These are phyloP conservation scores for Tetragonula carbonaria DNA, from an alignment of 2,888 invertebrate species.

Conservation along the genomic window DNA sequence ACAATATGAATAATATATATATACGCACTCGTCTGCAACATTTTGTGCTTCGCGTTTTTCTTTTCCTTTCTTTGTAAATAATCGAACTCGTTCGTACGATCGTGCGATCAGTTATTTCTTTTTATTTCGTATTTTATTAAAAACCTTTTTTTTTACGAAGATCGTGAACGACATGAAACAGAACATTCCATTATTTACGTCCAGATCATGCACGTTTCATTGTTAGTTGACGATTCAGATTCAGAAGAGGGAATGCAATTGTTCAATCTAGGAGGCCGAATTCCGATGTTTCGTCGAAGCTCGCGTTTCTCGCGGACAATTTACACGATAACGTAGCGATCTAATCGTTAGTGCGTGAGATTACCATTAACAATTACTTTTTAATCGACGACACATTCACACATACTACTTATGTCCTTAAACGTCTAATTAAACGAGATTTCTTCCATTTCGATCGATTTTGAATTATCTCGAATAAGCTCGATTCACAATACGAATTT, in stretches of 20 bases:
- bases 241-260: not conserved
- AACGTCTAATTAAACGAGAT: conserved; percentile 30
- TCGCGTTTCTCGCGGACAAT: conserved; percentile 45
- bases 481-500: conserved; percentile 55
- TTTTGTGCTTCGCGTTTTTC: conserved; percentile 1
- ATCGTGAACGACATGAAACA: not conserved
- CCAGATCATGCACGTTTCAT: not conserved
- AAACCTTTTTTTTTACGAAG: not conserved
- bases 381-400: conserved; percentile 26
- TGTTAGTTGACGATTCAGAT: conserved; percentile 5
- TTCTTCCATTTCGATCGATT: conserved; percentile 50
- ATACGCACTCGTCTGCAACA: conserved; percentile 6
- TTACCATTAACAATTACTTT: conserved; percentile 40
- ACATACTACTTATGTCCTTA: conserved; percentile 28
- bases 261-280: conserved; percentile 21
- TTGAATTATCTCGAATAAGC: conserved; percentile 40
- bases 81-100: not conserved
- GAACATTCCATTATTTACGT: not conserved
- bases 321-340: conserved; percentile 32
- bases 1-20: conserved; percentile 42
- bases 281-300: conserved; percentile 18
- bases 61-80: not conserved
- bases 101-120: not conserved
- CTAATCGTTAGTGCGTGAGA: not conserved
- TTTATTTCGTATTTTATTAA: not conserved